These are phyloP conservation scores for Platichthys stellatus DNA, from an alignment of 2,113 vertebrate species.

Conservation along the genomic window DNA sequence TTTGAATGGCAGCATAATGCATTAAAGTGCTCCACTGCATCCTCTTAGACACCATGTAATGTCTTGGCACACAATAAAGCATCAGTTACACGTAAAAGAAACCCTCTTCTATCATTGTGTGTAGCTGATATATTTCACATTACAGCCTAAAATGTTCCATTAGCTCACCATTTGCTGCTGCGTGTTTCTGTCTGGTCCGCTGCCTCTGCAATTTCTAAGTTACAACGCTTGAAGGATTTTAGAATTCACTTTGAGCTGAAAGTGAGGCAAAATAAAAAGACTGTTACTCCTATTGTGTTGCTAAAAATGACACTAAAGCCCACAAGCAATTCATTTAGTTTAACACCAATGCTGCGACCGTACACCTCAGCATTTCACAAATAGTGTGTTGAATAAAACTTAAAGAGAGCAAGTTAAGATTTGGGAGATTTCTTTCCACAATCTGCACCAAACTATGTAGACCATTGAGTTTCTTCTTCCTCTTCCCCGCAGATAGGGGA, in stretches of 20 bases:
- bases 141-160: background rate
- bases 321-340: background rate
- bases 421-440: no score
- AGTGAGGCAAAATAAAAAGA: background rate
- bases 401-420: background rate
- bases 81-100: background rate
- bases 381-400: background rate
- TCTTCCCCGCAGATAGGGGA: no score
- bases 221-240: background rate
- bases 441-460: no score
- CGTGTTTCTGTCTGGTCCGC: background rate
- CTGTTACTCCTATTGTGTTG: background rate
- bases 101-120: background rate
- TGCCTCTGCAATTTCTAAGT: background rate
- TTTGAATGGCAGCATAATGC: slow-evolving; percentile 8
- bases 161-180: background rate
- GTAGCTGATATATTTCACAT: background rate
- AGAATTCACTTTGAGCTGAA: background rate
- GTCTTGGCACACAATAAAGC: background rate
- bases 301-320: background rate
- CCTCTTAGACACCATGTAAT: background rate
- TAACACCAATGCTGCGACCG: background rate
- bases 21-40: background rate
- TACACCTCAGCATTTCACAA: no score
- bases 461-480: no score